These are phyloP conservation scores for Pomacea canaliculata DNA, from an alignment of 2,888 invertebrate species.

Conservation along the genomic window DNA sequence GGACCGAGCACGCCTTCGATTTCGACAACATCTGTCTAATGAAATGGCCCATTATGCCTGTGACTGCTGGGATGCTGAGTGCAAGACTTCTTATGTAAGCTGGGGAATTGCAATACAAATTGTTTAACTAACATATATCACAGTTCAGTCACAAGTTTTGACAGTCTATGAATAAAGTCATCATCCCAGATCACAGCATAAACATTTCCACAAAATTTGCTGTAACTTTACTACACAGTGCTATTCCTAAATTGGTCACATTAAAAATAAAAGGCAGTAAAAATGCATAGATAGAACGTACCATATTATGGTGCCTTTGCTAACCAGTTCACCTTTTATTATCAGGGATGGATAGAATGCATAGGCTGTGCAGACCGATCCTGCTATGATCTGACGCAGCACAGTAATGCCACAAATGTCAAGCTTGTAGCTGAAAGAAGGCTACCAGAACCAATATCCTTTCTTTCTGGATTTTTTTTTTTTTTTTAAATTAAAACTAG, in stretches of 20 bases:
- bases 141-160: too few relatives aligned
- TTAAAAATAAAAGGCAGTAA: too few relatives aligned
- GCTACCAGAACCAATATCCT: constrained; percentile 80
- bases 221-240: too few relatives aligned
- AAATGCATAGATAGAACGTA: too few relatives aligned
- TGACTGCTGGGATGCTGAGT: constrained; percentile 99
- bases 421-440: constrained; percentile 92
- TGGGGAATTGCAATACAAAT: not conserved
- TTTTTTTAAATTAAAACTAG: too few relatives aligned
- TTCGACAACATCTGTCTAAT: constrained; percentile 98
- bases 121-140: too few relatives aligned
- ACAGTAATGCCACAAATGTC: constrained; percentile 92
- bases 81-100: constrained; percentile 90
- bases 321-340: too few relatives aligned
- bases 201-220: too few relatives aligned
- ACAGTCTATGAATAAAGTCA: too few relatives aligned
- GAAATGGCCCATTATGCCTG: constrained; percentile 99
- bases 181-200: too few relatives aligned
- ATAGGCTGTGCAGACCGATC: constrained; percentile 99
- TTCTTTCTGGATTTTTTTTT: constrained; percentile 12
- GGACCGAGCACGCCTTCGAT: constrained; percentile 86
- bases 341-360: constrained; percentile 94
- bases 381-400: constrained; percentile 95
- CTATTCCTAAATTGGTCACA: too few relatives aligned
- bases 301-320: too few relatives aligned